Base-by-base conservation (phyloP, 1,140 invertebrate species). In the Drosophila busckii region DNA sequence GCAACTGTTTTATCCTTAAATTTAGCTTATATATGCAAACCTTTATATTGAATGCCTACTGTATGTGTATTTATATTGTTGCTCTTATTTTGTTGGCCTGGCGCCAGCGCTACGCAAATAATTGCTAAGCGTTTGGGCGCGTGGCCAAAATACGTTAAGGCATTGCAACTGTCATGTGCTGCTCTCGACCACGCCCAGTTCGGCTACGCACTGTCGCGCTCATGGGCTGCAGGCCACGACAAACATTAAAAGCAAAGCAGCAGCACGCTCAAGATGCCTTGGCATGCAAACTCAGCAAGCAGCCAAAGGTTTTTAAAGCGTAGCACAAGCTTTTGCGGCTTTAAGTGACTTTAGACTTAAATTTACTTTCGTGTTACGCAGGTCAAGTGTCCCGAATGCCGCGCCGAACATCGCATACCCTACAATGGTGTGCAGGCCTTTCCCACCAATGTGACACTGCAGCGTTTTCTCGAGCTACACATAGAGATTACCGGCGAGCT, bases 301-400 rank as follows among this genome's bases (percentile, higher is more conserved):
- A n/a, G n/a, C n/a, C n/a, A 45, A 26, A 49, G 67, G 66, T 70
- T 70, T 70, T 70, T 70, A 70, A 38, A 49, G 67, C 32, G 50
- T 53, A 52, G 31, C n/a, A 69, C 56, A 69, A 2, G n/a, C n/a
- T n/a, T n/a, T n/a, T n/a, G n/a, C n/a, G n/a, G n/a, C n/a, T 7
- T 10, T n/a, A 2, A 42, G 64, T 40, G 12, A 28, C n/a, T 31
- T 15, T 32, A 2, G 4, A 6, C 8, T 9, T 4, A 16, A 28
- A n/a, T 13, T 44, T 44, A 25, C 8, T 49, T 12, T 37, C 32
- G 8, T 53, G 45, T 54, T 62, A 68, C 90, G 16, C 87, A 94
- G 92, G 95, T 99, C 28, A 98, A 98, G 91, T 99, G 98, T 91
- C 98, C 98, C 82, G 98, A 99, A 93, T 99, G 98, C 87, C 92